Evolutionary conservation across 2,113 vertebrate species (phyloP).

Genomic region (Campylomormyrus numenius): DNA sequence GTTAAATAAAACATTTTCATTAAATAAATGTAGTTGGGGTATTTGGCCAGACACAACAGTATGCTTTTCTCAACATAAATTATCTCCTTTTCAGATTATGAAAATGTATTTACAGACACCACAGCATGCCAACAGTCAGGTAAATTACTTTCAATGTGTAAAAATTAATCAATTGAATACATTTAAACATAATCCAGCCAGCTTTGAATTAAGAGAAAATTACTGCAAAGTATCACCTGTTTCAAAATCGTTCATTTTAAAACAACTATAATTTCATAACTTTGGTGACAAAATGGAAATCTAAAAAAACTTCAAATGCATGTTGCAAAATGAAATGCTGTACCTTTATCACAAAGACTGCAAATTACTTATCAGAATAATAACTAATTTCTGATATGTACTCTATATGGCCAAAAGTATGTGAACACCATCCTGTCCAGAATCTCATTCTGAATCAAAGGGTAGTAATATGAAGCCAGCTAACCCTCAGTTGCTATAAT

Average conservation of each 20-base stretch:
- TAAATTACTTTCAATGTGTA: background rate
- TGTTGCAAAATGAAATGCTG: background rate
- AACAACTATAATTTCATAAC: background rate
- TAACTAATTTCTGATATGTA: background rate
- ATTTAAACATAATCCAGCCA: background rate
- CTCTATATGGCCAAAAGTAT: background rate
- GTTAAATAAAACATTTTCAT: background rate
- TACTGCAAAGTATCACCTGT: background rate
- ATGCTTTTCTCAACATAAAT: background rate
- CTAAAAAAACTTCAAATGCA: background rate
- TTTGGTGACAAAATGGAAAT: background rate
- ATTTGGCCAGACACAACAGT: background rate
- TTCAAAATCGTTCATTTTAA: background rate
- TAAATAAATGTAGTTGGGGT: background rate
- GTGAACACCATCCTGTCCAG: background rate
- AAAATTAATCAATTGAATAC: background rate
- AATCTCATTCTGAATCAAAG: background rate
- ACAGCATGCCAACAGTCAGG: background rate
- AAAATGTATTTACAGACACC: slow-evolving; percentile 15
- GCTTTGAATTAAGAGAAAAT: background rate
- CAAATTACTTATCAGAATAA: background rate
- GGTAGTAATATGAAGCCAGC: background rate
- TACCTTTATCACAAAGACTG: background rate
- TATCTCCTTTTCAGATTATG: slow-evolving; percentile 8
- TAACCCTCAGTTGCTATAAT: background rate